Base-by-base conservation (phyloP, 1,140 invertebrate genomes). In the Megathymus violae region DNA sequence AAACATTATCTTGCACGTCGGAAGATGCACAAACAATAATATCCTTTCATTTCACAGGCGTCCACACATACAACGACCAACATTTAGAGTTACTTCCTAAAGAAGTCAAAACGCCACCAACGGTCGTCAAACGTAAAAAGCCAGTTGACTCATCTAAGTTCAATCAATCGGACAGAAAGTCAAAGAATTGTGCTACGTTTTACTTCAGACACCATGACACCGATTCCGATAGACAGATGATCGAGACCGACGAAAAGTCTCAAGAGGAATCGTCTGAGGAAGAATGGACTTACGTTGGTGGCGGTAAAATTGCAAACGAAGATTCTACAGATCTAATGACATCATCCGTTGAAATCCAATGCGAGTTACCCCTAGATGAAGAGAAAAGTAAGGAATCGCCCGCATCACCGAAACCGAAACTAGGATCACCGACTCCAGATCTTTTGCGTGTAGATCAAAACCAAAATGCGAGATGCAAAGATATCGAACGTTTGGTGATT, bases 171-270 rank as follows among this genome's bases (percentile, higher is more conserved):
- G 94, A 96, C 85, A 91, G 95, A 63, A 95, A 95, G 78, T 95
- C 95, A 9, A 95, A 95, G 74, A 96, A 97, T 78, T 94, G 94
- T 74, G 96, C 94, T 61, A 96, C 94, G 50, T 97, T 95, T 81
- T 97, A 97, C 84, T 97, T 96, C 83, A 95, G 94, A 84, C 96
- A 97, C 82, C 92, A 94, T 77, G 96, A 97, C 77, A 97, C 96
- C 1, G 96, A 97, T 85, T 96, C 95, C 0, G 96, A 97, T 60
- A 88, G 78, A 65, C 83, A 91, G 72, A 75, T 91, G 82, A 79
- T 91, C 48, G 74, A 91, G 79, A 81, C 89, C 56, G 85, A 92
- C 72, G 86, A 92, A 50, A 88, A 92, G 83, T 86, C 83, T 1
- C 89, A 90, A 50, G 92, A 94, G 16, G 94, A 95, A 74, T 94